Conservation (phyloP, 2,113 vertebrate genomes). For the Brachypteracias leptosomus region DNA sequence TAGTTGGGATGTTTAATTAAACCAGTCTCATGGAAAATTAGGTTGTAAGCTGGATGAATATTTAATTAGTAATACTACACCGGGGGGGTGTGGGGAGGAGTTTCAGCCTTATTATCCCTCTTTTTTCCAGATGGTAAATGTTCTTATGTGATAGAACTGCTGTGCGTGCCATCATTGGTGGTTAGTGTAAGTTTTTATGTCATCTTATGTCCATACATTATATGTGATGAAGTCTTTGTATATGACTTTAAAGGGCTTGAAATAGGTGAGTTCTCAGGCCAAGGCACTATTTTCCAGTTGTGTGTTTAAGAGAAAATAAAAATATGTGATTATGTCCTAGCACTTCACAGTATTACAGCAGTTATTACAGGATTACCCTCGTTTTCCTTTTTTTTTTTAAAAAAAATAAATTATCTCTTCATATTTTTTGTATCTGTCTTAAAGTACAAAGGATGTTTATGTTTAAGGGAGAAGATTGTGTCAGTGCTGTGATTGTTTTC, state of each 20-base stretch:
- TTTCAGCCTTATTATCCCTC: background rate
- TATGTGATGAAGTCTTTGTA: background rate
- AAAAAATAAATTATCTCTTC: background rate
- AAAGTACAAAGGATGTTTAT: background rate
- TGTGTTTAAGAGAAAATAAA: background rate
- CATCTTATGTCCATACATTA: fast-evolving
- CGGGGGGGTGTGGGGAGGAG: no score
- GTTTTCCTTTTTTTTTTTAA: background rate
- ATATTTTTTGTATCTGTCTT: background rate
- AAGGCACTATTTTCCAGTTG: background rate
- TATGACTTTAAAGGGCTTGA: background rate
- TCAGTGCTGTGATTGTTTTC: background rate
- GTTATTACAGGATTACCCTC: background rate
- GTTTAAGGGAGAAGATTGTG: background rate
- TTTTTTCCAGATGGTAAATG: background rate
- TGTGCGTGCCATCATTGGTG: background rate
- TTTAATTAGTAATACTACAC: background rate
- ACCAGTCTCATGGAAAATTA: background rate
- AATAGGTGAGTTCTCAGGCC: background rate
- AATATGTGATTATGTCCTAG: background rate
- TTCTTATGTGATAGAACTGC: background rate
- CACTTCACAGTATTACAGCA: background rate
- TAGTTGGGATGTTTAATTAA: background rate
- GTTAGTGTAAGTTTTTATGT: background rate
- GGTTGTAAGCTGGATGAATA: background rate